Base-by-base conservation (phyloP, 1,140 invertebrate species). In the Zelostemma sp. region DNA sequence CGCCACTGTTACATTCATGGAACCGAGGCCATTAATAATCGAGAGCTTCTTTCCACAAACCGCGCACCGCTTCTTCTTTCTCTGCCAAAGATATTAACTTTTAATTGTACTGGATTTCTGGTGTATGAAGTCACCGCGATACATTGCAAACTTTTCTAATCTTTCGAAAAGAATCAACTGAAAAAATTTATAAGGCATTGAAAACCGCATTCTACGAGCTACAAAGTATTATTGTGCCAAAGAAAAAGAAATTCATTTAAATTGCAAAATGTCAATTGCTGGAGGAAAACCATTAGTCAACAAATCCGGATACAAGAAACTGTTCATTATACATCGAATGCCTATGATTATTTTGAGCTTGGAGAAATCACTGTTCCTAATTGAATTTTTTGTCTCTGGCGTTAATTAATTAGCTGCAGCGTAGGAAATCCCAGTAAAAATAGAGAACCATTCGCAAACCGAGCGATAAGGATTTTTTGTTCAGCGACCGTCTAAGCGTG, bases 21-120 rank as follows among this genome's bases (percentile, higher is more conserved):
- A 68, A 72, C 61, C 56, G 51, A 47, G 57, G 63, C 68, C 60
- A 72, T 72, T 67, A 68, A 64, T 72, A 72, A 72, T 72, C 69
- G 60, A 64, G 64, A 62, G 58, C 54, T 58, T 48, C 62, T 31
- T 31, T 11, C 28, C 28, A 11, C 28, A 5, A 31, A 31, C 28
- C 28, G 8, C n/a, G n/a, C n/a, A 57, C 45, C 65, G 64, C 58
- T 70, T 63, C 57, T 61, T 61, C 58, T 69, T 57, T 60, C 58
- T 54, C 15, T 56, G 50, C 31, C 9, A 41, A 19, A 64, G 67
- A 64, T 64, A 70, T 45, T 16, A 9, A 40, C 55, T 64, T 56
- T 53, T 45, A 55, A 70, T 70, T 70, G 61, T 70, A 63, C 61
- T 64, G 56, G 55, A 41, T 47, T 64, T 69, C 49, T 38, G 18